Percentiles rank a stretch among this genome's conserved stretches.
These are phyloP conservation scores for Bombus terrestris DNA, from an alignment of 1,140 invertebrate species.

Conservation along the genomic window DNA sequence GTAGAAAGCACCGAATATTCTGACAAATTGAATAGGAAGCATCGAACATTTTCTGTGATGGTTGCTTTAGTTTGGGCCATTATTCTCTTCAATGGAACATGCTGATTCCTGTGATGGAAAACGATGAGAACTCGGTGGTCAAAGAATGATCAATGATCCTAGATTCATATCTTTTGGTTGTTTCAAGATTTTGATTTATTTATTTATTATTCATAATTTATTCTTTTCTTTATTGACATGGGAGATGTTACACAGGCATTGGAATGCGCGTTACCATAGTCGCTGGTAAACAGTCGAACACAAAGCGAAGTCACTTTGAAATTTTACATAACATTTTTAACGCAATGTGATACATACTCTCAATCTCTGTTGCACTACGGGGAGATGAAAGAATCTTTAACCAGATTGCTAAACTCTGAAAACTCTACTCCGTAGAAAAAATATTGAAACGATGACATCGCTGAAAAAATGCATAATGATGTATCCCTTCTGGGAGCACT, in stretches of 20 bases:
- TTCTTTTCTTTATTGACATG: constrained; percentile 77
- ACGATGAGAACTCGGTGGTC: background rate
- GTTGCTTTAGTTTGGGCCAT: background rate
- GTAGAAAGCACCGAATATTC: background rate
- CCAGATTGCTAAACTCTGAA: constrained; percentile 53
- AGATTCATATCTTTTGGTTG: background rate
- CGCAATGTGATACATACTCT: constrained; percentile 1
- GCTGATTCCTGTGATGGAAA: background rate
- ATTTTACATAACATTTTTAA: constrained; percentile 61
- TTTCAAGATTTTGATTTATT: constrained; percentile 53
- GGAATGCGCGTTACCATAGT: constrained; percentile 74
- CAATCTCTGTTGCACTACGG: constrained; percentile 31
- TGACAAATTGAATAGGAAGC: background rate
- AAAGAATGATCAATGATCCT: background rate
- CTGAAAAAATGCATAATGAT: constrained; percentile 53
- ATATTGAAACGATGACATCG: constrained; percentile 57
- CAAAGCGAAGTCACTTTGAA: constrained; percentile 59
- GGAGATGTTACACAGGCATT: constrained; percentile 76
- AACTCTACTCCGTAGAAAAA: constrained; percentile 71
- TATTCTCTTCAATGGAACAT: background rate
- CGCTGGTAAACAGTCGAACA: constrained; percentile 63
- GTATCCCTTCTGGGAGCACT: background rate
- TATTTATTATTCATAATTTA: constrained; percentile 49
- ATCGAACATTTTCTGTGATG: background rate
- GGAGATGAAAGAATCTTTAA: constrained; percentile 43